Evolutionary conservation across 2,797 vertebrate genomes (phyloP).

Genomic region (Babyrousa celebensis): DNA sequence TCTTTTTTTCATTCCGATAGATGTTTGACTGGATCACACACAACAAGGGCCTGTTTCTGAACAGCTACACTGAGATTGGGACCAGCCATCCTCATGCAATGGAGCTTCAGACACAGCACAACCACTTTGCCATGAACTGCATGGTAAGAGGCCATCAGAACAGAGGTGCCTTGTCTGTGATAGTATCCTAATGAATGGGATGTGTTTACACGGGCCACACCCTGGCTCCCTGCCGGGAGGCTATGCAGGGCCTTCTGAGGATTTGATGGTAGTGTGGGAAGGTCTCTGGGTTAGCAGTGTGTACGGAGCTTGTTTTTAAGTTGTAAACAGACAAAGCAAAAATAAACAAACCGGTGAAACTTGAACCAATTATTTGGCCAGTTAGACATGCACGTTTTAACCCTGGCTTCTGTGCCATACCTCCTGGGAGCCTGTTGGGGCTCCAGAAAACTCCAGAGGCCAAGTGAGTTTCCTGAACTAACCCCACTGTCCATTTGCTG

Average conservation of each 20-base stretch:
- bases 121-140: slow-evolving; percentile 99
- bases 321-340: not conserved
- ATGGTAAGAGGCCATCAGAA: slow-evolving; percentile 94
- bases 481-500: accelerated
- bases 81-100: slow-evolving; percentile 98
- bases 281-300: too few relatives aligned
- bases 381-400: not conserved
- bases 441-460: not conserved
- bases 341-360: not conserved
- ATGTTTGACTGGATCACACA: slow-evolving; percentile 99
- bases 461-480: accelerated
- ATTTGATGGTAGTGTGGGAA: too few relatives aligned
- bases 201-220: too few relatives aligned
- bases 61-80: slow-evolving; percentile 99
- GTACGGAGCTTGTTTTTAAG: not conserved
- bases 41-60: slow-evolving; percentile 99
- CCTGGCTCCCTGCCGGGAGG: not conserved
- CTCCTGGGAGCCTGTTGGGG: not conserved
- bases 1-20: slow-evolving; percentile 90
- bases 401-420: not conserved
- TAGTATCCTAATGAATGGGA: accelerated
- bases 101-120: slow-evolving; percentile 99
- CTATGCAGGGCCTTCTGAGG: not conserved
- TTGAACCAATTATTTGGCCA: not conserved
- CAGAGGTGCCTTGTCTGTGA: accelerated